These are phyloP conservation scores for Alethe castanea DNA, from an alignment of 2,113 vertebrate genomes.

Conservation along the genomic window DNA sequence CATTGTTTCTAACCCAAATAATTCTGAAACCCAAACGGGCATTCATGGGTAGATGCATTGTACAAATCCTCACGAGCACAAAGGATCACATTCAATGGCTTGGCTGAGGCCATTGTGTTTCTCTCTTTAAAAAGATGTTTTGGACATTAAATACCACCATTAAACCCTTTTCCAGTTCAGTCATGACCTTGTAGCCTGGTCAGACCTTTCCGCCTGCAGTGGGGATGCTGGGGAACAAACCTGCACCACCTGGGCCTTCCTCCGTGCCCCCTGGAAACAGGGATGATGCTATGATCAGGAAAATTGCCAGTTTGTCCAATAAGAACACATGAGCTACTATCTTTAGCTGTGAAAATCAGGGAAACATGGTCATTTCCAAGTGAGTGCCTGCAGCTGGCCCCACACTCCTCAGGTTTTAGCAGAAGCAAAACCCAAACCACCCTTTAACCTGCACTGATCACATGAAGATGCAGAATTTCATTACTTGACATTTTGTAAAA, in stretches of 20 bases:
- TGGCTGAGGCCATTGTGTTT: background rate
- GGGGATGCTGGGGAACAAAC: background rate
- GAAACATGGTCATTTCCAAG: background rate
- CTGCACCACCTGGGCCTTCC: background rate
- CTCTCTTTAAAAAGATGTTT: background rate
- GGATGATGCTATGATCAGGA: background rate
- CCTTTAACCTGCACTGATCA: background rate
- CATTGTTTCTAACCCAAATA: background rate
- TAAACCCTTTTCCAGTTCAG: background rate
- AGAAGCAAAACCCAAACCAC: background rate
- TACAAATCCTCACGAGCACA: background rate
- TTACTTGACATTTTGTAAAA: background rate
- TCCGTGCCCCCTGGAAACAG: background rate
- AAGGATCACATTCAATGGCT: background rate
- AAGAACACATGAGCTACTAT: rapidly evolving
- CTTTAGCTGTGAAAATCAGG: rapidly evolving
- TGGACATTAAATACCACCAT: background rate
- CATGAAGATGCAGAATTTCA: background rate
- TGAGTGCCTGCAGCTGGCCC: rapidly evolving
- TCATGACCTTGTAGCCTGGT: background rate
- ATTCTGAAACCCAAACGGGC: background rate
- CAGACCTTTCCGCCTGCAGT: background rate
- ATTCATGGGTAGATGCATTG: background rate
- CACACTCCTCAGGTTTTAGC: rapidly evolving
- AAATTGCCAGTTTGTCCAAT: rapidly evolving